A percentile compares a stretch with the other conserved stretches of the same genome.
Evolutionary conservation across 2,113 vertebrate genomes (phyloP).

Genomic region (Cairina moschata): DNA sequence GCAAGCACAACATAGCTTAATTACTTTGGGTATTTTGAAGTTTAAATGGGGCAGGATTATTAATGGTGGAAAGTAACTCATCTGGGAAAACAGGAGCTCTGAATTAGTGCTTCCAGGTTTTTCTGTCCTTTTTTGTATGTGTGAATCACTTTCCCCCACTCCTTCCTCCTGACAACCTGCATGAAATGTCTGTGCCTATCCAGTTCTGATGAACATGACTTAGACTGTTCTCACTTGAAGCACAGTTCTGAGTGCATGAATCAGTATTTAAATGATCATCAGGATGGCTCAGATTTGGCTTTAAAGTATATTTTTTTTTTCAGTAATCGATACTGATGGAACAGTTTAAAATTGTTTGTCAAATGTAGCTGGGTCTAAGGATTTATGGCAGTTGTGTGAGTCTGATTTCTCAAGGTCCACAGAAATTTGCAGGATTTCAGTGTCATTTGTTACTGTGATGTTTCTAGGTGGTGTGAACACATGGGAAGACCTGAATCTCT

Average conservation of each 20-base stretch:
- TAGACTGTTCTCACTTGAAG: not conserved
- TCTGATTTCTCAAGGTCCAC: not conserved
- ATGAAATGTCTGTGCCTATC: not conserved
- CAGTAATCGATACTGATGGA: not conserved
- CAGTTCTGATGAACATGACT: not conserved
- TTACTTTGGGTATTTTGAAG: constrained; percentile 20
- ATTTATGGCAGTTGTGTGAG: not conserved
- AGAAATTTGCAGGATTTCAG: not conserved
- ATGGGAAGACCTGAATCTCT: not conserved
- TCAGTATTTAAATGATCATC: not conserved
- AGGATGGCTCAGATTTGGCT: not conserved
- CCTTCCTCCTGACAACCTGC: not conserved
- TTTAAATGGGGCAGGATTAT: not conserved
- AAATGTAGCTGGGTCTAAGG: not conserved
- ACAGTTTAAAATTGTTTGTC: not conserved
- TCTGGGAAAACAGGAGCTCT: not conserved
- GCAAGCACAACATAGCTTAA: not conserved
- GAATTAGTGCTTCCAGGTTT: not conserved
- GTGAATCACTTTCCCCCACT: not conserved
- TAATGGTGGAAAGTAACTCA: not conserved
- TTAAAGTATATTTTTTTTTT: not conserved
- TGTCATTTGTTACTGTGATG: not conserved
- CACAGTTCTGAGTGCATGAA: not conserved
- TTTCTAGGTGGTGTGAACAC: not conserved
- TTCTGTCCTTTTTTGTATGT: not conserved